Conservation (phyloP, 2,113 vertebrate genomes). For the Noctilio leporinus region DNA sequence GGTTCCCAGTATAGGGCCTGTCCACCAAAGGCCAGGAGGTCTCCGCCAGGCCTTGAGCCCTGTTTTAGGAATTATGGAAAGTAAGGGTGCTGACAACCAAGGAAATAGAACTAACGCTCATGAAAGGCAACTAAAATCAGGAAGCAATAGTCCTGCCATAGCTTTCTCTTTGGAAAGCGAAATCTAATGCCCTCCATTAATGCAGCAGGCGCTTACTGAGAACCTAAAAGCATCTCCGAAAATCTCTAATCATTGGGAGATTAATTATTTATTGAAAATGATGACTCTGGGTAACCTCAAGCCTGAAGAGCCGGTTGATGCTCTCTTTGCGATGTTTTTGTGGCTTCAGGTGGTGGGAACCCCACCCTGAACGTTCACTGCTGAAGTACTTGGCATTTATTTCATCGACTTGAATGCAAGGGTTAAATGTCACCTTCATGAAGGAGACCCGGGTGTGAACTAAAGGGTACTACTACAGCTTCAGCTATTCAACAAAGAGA, state of each 20-base stretch:
- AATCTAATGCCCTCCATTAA: background rate
- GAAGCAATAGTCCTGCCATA: background rate
- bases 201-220: background rate
- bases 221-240: background rate
- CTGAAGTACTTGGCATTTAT: background rate
- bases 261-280: background rate
- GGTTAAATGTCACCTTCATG: background rate
- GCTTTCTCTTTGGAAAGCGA: background rate
- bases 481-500: background rate
- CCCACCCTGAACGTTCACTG: background rate
- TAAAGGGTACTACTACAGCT: background rate
- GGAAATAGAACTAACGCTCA: background rate
- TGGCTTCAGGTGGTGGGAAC: background rate
- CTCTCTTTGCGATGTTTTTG: background rate
- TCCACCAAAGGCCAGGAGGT: background rate
- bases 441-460: background rate
- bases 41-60: background rate
- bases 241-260: background rate
- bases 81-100: background rate
- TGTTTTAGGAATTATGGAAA: background rate
- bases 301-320: background rate
- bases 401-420: background rate
- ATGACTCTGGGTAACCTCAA: background rate
- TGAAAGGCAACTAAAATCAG: background rate
- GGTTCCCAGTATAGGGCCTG: fast-evolving